Evolutionary conservation across 2,797 vertebrate species (phyloP), one percentile per base, ranked within the genome.

Genomic region (Spondyliosoma cantharus): DNA sequence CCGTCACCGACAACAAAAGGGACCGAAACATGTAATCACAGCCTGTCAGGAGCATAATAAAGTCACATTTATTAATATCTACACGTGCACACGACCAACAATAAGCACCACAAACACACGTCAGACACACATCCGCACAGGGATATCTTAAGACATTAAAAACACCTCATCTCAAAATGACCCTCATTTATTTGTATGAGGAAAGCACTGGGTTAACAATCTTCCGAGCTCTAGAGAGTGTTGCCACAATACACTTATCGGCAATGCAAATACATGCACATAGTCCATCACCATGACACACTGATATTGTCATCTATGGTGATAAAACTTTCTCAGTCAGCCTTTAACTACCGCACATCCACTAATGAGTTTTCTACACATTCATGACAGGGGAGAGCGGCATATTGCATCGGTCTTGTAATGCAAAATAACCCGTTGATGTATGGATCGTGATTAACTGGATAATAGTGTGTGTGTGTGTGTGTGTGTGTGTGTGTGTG

Each of bases 41-140:
- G 80, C 70, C 89, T 89, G 90, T 83, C 89, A 84, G 73, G 75
- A 74, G 77, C 43, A 84, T 72, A 87, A 89, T 86, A 63, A 83
- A 86, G 76, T 86, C 80, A 67, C 43, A 89, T 82, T 57, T 87
- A 90, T 88, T 85, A 82, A 84, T 86, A 87, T 80, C 69, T 76
- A 67, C 68, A 63, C 74, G 65, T 45, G 61, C 45, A 54, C 29
- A 22, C 70, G 69, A 59, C 37, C 54, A 58, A 71, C 75, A 86
- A 79, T 72, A 80, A 67, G n/a, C 20, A 43, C 9, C 17, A 25
- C 64, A 67, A 66, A 62, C 78, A 74, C 52, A 49, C 32, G 15
- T 50, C 58, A 68, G 13, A 64, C 16, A 46, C 75, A 69, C 43
- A 67, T 65, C 58, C 64, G 74, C 64, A 72, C 29, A 19, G 32